These are phyloP conservation scores for Balanococcus diminutus DNA, from an alignment of 2,888 invertebrate genomes.

Conservation along the genomic window DNA sequence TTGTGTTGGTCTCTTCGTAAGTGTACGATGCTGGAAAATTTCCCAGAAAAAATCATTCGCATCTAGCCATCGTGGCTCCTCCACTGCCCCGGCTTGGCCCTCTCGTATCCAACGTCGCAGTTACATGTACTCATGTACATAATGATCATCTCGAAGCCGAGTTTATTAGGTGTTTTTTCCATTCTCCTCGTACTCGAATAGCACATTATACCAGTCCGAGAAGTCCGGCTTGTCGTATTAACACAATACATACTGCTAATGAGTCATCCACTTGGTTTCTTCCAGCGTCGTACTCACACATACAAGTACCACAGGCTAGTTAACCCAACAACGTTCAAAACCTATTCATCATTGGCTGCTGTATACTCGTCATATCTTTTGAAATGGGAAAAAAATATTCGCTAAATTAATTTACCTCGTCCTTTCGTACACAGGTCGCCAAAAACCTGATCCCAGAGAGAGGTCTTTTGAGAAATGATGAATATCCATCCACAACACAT, in stretches of 20 bases:
- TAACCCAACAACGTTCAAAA: not conserved
- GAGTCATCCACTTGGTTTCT: not conserved
- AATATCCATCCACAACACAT: conserved; percentile 25
- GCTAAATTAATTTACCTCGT: not conserved
- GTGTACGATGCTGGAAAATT: not conserved
- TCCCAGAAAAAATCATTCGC: not conserved
- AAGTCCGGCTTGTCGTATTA: not conserved
- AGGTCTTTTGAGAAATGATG: not conserved
- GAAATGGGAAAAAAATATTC: not conserved
- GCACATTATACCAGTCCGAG: not conserved
- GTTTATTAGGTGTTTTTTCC: not conserved
- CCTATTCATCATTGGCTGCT: not conserved
- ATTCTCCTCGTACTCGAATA: not conserved
- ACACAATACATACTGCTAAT: not conserved
- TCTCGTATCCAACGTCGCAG: too few relatives aligned
- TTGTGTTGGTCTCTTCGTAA: not conserved
- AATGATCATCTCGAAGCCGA: not conserved
- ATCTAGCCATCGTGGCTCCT: not conserved
- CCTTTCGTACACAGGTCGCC: not conserved
- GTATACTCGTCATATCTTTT: not conserved
- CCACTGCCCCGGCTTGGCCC: not conserved
- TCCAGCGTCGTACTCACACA: not conserved
- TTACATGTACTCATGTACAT: not conserved
- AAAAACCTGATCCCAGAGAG: not conserved
- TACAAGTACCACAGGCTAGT: not conserved